A percentile compares a stretch with the other conserved stretches of the same genome.
phyloP scores from a whole-genome alignment of 2,113 vertebrate genomes.

The Chiloscyllium plagiosum region DNA sequence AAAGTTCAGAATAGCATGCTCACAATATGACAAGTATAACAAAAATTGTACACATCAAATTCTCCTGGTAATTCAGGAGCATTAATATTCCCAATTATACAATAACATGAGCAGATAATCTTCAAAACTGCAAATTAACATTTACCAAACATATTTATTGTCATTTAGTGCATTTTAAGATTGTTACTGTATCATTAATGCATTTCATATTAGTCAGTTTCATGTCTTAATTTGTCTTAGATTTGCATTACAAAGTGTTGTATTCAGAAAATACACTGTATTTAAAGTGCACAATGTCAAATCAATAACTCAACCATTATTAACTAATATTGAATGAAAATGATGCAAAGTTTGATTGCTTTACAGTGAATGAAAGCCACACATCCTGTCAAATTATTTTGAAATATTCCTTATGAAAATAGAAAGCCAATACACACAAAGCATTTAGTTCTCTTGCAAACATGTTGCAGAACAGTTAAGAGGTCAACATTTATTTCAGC shows the following conservation, averaged over 20 bases:
- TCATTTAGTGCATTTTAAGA: constrained; percentile 5
- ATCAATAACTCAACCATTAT: constrained; percentile 27
- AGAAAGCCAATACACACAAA: constrained; percentile 13
- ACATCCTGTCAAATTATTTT: background rate
- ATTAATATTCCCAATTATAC: background rate
- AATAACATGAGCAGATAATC: background rate
- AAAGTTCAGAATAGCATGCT: background rate
- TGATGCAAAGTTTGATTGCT: background rate
- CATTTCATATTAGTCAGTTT: background rate
- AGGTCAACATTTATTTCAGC: constrained; percentile 33
- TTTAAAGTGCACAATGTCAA: constrained; percentile 17
- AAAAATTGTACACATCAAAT: background rate
- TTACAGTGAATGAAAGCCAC: background rate
- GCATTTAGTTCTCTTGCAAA: constrained; percentile 18
- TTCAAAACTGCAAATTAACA: background rate
- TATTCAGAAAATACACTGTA: background rate
- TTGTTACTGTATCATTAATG: background rate
- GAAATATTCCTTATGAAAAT: background rate
- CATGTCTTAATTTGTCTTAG: background rate
- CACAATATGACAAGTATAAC: background rate
- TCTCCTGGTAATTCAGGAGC: background rate
- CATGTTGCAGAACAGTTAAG: background rate
- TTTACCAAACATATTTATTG: constrained; percentile 25
- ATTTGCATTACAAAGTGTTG: constrained; percentile 23
- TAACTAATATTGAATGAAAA: background rate